Evolutionary conservation across 92 coral and sea anemone species (phyloP).

Genomic region (Bergia sp.): DNA sequence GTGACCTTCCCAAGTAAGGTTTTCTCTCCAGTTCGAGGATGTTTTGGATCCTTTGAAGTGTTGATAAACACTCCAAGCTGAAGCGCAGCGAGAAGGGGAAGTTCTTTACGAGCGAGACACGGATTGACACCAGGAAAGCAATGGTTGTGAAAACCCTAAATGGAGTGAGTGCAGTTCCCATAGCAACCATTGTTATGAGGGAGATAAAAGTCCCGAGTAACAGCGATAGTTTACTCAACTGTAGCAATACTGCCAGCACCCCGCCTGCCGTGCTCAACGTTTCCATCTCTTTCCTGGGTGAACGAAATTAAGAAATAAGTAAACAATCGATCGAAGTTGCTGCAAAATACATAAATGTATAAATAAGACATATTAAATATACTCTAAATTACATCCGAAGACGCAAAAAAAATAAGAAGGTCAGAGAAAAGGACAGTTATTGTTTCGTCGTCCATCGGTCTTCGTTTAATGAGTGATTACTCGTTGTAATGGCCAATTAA

Average conservation of each 20-base stretch:
- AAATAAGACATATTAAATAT: too few species aligned
- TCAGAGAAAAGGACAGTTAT: too few species aligned
- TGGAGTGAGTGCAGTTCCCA: slow-evolving; percentile 35
- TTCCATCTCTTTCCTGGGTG: slow-evolving; percentile 35
- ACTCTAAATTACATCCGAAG: too few species aligned
- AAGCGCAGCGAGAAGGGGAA: slow-evolving; percentile 32
- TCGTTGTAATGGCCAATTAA: too few species aligned
- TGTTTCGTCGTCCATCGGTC: too few species aligned
- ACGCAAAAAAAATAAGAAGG: too few species aligned
- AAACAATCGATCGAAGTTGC: too few species aligned
- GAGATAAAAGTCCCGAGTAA: slow-evolving; percentile 33
- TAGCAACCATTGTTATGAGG: slow-evolving; percentile 38
- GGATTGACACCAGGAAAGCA: slow-evolving; percentile 30
- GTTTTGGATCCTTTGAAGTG: slow-evolving; percentile 29
- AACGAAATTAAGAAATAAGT: background rate
- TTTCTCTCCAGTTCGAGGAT: slow-evolving; percentile 28
- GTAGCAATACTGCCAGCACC: slow-evolving; percentile 22
- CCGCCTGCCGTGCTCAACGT: slow-evolving; percentile 24
- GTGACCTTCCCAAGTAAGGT: slow-evolving; percentile 21
- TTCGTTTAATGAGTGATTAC: too few species aligned
- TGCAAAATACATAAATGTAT: background rate
- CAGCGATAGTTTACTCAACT: slow-evolving; percentile 31
- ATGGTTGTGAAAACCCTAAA: slow-evolving; percentile 34
- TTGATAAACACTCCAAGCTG: slow-evolving; percentile 18
- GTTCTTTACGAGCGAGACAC: slow-evolving; percentile 21